Conservation (phyloP, 2,113 vertebrate genomes). For the Spea bombifrons region DNA sequence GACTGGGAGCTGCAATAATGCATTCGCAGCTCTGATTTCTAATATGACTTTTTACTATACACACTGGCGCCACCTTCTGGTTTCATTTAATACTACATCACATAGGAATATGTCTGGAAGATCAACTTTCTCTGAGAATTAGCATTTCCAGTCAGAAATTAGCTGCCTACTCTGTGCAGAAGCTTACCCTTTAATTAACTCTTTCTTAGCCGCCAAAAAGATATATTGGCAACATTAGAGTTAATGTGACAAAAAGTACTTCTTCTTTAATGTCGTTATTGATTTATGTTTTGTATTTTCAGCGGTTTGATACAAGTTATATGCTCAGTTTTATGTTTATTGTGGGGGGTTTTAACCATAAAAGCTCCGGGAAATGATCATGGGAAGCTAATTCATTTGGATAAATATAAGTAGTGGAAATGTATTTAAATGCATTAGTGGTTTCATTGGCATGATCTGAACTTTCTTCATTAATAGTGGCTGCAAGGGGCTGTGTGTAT, state of each 20-base stretch:
- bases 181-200: neutral
- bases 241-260: too few relatives aligned
- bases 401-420: neutral
- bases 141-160: neutral
- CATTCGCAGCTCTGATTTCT: too few relatives aligned
- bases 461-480: neutral
- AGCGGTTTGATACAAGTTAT: too few relatives aligned
- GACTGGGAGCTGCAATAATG: neutral
- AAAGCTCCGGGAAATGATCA: neutral
- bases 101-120: neutral
- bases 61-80: constrained; percentile 30
- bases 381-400: neutral
- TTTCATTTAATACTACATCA: neutral
- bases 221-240: too few relatives aligned
- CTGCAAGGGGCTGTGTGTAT: too few relatives aligned
- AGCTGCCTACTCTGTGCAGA: neutral
- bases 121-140: neutral
- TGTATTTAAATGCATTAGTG: neutral
- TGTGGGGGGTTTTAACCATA: neutral
- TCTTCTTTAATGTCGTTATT: too few relatives aligned
- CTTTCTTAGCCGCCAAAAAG: neutral
- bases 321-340: too few relatives aligned
- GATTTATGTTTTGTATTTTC: too few relatives aligned
- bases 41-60: neutral
- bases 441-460: neutral